These are phyloP conservation scores for Microcebus murinus DNA, from an alignment of 2,113 vertebrate species.

Conservation along the genomic window DNA sequence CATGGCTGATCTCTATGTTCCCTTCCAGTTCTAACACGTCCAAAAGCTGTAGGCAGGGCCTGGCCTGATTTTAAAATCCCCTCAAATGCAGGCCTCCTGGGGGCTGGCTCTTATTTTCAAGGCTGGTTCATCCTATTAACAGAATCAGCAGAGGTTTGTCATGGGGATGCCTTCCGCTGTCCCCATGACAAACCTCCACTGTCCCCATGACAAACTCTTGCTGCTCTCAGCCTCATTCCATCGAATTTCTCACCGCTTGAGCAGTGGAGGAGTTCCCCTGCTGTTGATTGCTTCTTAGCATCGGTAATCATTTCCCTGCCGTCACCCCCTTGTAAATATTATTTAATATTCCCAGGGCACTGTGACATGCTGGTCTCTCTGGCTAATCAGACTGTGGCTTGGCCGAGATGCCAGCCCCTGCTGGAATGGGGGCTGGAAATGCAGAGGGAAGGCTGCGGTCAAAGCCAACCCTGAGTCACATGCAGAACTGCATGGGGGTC, in stretches of 20 bases:
- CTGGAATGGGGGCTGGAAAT: not conserved
- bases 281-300: conserved; percentile 49
- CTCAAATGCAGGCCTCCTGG: conserved; percentile 61
- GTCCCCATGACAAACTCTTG: conserved; percentile 36
- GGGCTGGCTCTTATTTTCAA: conserved; percentile 67
- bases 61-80: conserved; percentile 73
- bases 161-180: not conserved
- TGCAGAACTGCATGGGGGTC: not conserved
- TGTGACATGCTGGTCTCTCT: conserved; percentile 43
- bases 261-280: conserved; percentile 43
- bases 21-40: conserved; percentile 33
- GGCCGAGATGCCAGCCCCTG: not conserved
- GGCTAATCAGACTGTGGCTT: conserved; percentile 60
- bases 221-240: not conserved
- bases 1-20: not conserved
- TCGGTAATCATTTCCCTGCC: conserved; percentile 46
- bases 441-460: not conserved
- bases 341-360: conserved; percentile 65
- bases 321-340: conserved; percentile 66
- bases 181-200: conserved; percentile 34
- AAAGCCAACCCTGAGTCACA: not conserved
- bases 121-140: conserved; percentile 76
- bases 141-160: conserved; percentile 55
- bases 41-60: conserved; percentile 55
- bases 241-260: conserved; percentile 48